A percentile compares a stretch with the other conserved stretches of the same genome.
phyloP scores from a whole-genome alignment of 2,113 vertebrate genomes.

The Podilymbus podiceps region DNA sequence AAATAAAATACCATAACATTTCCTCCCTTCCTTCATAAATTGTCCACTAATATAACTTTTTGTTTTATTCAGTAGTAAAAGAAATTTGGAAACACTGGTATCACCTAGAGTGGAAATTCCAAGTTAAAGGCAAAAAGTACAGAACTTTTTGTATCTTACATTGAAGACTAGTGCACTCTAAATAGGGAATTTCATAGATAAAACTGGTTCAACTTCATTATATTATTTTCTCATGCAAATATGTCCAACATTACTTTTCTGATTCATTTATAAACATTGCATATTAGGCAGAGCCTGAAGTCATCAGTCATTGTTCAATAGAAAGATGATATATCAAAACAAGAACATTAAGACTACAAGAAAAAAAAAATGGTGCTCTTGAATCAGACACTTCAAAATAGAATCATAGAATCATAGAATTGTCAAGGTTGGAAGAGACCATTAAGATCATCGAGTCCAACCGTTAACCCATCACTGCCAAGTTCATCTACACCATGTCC shows the following conservation, averaged over 20 bases:
- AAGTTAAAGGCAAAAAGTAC: not conserved
- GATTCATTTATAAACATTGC: constrained; percentile 39
- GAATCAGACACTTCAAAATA: not conserved
- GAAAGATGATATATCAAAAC: constrained; percentile 19
- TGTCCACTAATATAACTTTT: not conserved
- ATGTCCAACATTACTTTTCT: not conserved
- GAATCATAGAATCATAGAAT: too few species aligned
- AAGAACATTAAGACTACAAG: not conserved
- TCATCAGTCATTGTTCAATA: constrained; percentile 35
- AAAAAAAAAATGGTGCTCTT: not conserved
- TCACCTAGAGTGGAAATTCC: not conserved
- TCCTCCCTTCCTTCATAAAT: not conserved
- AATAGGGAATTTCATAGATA: not conserved
- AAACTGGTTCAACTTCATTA: constrained; percentile 3
- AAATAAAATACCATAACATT: not conserved
- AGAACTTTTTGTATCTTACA: not conserved
- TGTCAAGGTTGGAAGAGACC: too few species aligned
- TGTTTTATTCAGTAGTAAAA: not conserved
- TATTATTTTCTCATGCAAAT: constrained; percentile 19
- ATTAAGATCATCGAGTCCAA: too few species aligned
- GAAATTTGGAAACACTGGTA: not conserved
- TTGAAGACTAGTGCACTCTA: not conserved
- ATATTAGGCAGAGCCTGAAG: not conserved
- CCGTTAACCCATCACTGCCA: too few species aligned
- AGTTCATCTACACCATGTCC: too few species aligned